Conservation (phyloP, 2,797 vertebrate genomes). For the Echiichthys vipera region DNA sequence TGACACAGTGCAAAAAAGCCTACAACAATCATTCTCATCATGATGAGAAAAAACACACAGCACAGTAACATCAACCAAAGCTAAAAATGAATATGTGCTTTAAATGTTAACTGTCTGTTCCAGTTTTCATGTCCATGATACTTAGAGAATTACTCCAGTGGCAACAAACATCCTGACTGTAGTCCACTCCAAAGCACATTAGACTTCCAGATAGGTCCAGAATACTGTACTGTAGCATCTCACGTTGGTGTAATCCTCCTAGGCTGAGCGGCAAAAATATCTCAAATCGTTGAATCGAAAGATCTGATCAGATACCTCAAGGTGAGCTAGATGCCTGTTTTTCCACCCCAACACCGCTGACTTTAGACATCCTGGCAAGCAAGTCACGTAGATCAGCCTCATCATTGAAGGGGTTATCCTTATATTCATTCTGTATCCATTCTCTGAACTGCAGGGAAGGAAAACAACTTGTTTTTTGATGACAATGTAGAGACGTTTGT, state of each 20-base stretch:
- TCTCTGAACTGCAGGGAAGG: conserved; percentile 86
- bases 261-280: conserved; percentile 9
- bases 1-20: conserved; percentile 41
- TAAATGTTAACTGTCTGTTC: conserved; percentile 25
- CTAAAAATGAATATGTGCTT: conserved; percentile 36
- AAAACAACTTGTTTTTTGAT: background rate
- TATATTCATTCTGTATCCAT: conserved; percentile 91
- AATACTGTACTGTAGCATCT: background rate
- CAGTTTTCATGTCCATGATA: conserved; percentile 10
- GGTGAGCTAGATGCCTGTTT: conserved; percentile 13
- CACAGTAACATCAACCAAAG: conserved; percentile 36
- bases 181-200: conserved; percentile 20
- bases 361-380: conserved; percentile 80
- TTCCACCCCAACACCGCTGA: conserved; percentile 25
- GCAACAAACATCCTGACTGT: conserved; percentile 7
- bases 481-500: background rate
- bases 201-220: conserved; percentile 26
- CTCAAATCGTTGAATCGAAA: conserved; percentile 27
- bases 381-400: conserved; percentile 88
- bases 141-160: conserved; percentile 18
- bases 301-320: conserved; percentile 45
- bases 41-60: conserved; percentile 26
- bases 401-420: conserved; percentile 90
- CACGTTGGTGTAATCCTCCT: conserved; percentile 1
- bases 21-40: conserved; percentile 47